Evolutionary conservation across 2,113 vertebrate genomes (phyloP), one percentile per base, ranked within the genome.

Genomic region (Rousettus leschenaultii): DNA sequence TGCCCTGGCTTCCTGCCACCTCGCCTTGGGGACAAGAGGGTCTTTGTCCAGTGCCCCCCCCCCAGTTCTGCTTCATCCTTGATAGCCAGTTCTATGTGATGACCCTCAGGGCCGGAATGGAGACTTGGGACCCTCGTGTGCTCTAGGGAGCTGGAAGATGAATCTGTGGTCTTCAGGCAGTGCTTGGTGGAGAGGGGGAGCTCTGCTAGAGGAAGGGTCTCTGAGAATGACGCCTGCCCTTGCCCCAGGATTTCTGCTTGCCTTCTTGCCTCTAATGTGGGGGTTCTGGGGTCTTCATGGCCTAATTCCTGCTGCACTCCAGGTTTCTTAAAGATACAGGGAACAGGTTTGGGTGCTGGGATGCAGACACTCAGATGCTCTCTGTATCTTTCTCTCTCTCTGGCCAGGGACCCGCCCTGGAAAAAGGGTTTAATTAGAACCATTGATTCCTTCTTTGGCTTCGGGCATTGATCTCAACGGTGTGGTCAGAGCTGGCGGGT

Each of bases 1-100:
- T 92, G 94, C 95, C 95, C 97, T 97, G 97, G 97, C 97, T 93
- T 88, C 70, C 92, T 97, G 97, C 97, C 97, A 97, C 83, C 38
- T n/a, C 38, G 78, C 91, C 89, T 91, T 94, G 89, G 95, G 95
- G 97, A 98, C 97, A 98, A 97, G 97, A 97, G 95, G 95, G 95
- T 95, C 95, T 97, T 97, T 98, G 97, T 98, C 91, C 86, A 70
- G 57, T 55, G 28, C 55, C 19, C 35, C 12, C 15, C 10, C 45
- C 82, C 66, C 48, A 43, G 7, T 61, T 84, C 63, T 86, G 78
- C 48, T 95, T 59, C 87, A 95, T 83, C 94, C 43, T 19, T 2
- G 66, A 78, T 57, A 66, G 70, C 79, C n/a, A 28, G 48, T 92
- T 96, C 95, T 97, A 70, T 57, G 24, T 33, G 92, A 79, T 48